Conservation (phyloP, 2,113 vertebrate genomes). For the Plecotus auritus region DNA sequence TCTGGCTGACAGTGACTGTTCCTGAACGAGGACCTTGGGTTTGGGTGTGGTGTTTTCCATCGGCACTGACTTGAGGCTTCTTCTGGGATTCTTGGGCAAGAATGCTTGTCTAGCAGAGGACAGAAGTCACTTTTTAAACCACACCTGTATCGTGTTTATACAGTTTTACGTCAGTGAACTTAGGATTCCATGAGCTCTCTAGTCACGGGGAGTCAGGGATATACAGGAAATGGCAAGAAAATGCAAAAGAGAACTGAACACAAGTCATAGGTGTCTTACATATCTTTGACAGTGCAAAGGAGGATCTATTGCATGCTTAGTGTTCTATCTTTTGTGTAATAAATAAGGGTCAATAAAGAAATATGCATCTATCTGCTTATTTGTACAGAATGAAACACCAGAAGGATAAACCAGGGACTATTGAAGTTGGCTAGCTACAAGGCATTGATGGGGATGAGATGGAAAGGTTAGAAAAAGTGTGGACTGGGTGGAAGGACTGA, state of each 20-base stretch:
- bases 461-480: neutral
- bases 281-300: neutral
- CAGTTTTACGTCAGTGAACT: neutral
- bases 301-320: neutral
- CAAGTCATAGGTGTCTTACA: neutral
- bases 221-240: neutral
- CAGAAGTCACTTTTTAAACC: neutral
- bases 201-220: neutral
- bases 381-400: neutral
- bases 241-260: neutral
- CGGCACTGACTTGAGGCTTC: neutral
- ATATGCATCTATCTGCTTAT: neutral
- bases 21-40: neutral
- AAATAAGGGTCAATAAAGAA: neutral
- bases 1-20: neutral
- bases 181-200: neutral
- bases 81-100: neutral
- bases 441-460: neutral
- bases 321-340: neutral
- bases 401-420: neutral
- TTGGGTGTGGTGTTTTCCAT: neutral
- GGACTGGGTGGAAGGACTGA: no score
- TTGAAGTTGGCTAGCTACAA: neutral
- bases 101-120: neutral
- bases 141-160: neutral